phyloP scores from a whole-genome alignment of 2,113 vertebrate genomes.

The Paradisaea rubra region DNA sequence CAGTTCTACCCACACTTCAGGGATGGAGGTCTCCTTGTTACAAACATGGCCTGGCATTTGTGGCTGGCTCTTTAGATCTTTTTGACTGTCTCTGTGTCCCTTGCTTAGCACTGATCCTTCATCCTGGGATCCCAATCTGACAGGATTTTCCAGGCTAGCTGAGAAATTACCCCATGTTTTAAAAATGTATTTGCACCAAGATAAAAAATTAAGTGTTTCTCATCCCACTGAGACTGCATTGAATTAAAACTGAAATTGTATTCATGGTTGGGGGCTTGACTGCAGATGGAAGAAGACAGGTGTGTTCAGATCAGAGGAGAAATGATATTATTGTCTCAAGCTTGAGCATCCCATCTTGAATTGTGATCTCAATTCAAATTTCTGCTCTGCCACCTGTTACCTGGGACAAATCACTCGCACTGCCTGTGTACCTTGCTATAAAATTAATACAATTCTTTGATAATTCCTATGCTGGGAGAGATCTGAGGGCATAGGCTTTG shows the following conservation, averaged over 20 bases:
- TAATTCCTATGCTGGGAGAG: neutral
- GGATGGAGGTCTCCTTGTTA: neutral
- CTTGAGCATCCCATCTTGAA: neutral
- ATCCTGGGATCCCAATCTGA: neutral
- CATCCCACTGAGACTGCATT: neutral
- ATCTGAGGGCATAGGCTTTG: neutral
- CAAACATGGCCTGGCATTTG: neutral
- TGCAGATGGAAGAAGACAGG: neutral
- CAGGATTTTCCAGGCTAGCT: neutral
- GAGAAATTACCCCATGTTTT: neutral
- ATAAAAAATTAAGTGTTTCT: neutral
- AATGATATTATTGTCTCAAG: neutral
- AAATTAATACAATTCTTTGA: neutral
- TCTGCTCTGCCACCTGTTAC: neutral
- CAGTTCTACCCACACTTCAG: neutral
- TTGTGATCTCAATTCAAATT: neutral
- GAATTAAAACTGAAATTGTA: neutral
- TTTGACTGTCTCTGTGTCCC: neutral
- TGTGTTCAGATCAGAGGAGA: neutral
- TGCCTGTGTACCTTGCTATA: neutral
- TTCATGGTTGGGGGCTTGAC: neutral
- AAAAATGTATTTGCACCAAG: neutral
- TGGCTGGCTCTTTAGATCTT: neutral
- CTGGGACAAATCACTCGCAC: rapidly evolving
- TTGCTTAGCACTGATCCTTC: neutral